Percentiles rank a stretch among this genome's conserved stretches.
Conservation (phyloP, 2,888 invertebrate species). For the Euzetes globulus region DNA sequence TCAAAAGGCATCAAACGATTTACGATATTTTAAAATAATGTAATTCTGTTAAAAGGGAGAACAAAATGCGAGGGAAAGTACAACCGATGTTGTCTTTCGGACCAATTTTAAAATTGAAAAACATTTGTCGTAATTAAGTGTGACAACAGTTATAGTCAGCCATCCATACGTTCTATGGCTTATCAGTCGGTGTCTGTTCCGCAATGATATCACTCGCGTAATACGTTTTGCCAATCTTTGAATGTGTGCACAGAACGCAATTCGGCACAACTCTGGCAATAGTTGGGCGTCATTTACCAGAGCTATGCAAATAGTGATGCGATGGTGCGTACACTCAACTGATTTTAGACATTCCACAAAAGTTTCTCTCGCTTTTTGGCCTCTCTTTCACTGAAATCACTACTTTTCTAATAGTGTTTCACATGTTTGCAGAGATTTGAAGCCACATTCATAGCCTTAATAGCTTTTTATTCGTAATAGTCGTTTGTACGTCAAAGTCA, state of each 20-base stretch:
- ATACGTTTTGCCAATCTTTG: background rate
- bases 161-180: background rate
- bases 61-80: background rate
- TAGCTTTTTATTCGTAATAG: constrained; percentile 15
- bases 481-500: constrained; percentile 25
- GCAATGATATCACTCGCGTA: background rate
- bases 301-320: constrained; percentile 21
- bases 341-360: background rate
- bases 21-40: constrained; percentile 21
- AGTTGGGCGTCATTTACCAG: background rate
- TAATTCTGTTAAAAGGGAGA: constrained; percentile 8
- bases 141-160: constrained; percentile 2
- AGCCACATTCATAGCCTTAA: constrained; percentile 12
- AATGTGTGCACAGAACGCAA: background rate
- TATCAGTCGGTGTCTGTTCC: background rate
- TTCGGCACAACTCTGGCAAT: background rate
- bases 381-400: background rate
- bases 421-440: constrained; percentile 20
- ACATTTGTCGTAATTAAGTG: constrained; percentile 30
- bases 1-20: constrained; percentile 13
- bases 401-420: background rate
- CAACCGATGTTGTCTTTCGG: background rate
- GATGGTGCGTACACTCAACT: constrained; percentile 1
- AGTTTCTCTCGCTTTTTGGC: background rate
- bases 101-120: constrained; percentile 15